These are phyloP conservation scores for Megalopta genalis DNA, from an alignment of 1,140 invertebrate species.

Conservation along the genomic window DNA sequence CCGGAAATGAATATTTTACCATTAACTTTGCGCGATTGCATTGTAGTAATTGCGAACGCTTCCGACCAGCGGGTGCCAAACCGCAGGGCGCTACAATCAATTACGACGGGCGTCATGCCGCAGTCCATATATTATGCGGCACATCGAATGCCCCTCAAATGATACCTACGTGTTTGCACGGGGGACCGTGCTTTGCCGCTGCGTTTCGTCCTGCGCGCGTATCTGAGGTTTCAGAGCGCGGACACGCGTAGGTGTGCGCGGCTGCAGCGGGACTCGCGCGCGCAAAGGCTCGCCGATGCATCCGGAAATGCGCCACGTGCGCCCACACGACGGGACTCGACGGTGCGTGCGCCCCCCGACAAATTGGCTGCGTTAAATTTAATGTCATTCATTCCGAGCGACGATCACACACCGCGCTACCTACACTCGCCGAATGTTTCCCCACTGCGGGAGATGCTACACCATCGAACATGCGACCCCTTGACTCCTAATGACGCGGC, in stretches of 20 bases:
- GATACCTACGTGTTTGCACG: slow-evolving; percentile 71
- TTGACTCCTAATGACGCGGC: background rate
- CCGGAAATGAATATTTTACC: slow-evolving; percentile 76
- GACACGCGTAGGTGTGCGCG: no score
- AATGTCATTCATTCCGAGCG: slow-evolving; percentile 70
- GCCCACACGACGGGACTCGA: slow-evolving; percentile 9
- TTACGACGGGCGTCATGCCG: slow-evolving; percentile 72
- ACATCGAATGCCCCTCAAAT: slow-evolving; percentile 73
- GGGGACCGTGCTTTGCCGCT: slow-evolving; percentile 48
- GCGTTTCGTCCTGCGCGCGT: slow-evolving; percentile 47
- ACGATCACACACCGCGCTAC: background rate
- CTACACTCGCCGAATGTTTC: slow-evolving; percentile 14
- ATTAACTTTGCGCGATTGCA: slow-evolving; percentile 75
- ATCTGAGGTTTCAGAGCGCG: slow-evolving; percentile 22
- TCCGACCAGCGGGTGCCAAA: slow-evolving; percentile 75
- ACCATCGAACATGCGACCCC: background rate
- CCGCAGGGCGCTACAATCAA: slow-evolving; percentile 76
- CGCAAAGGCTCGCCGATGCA: slow-evolving; percentile 38
- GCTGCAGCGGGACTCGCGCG: no score
- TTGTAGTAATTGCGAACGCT: slow-evolving; percentile 77
- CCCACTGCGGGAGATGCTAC: background rate
- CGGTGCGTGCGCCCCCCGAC: slow-evolving; percentile 65
- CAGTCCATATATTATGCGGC: slow-evolving; percentile 75
- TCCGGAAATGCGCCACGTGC: slow-evolving; percentile 31
- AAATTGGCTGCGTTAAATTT: slow-evolving; percentile 76